These are phyloP conservation scores for Sciurus carolinensis DNA, from an alignment of 2,797 vertebrate genomes.

Conservation along the genomic window DNA sequence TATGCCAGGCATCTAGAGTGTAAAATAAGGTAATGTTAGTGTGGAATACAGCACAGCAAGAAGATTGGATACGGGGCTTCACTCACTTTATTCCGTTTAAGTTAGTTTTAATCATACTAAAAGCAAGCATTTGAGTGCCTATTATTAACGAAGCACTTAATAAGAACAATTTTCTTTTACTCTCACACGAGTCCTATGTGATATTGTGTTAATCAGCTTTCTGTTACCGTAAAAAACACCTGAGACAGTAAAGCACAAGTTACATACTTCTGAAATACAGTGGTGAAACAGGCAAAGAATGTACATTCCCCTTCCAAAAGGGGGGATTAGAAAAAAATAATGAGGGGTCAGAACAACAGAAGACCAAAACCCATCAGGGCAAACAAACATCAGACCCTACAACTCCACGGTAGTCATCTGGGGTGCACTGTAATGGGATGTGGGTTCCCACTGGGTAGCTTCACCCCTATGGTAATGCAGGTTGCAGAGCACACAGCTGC, in stretches of 20 bases:
- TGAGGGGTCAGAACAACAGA: neutral
- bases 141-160: neutral
- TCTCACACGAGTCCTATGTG: neutral
- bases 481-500: no score
- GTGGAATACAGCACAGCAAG: neutral
- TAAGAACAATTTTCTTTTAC: neutral
- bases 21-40: neutral
- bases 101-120: slow-evolving; percentile 19
- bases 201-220: neutral
- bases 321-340: neutral
- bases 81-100: neutral
- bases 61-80: neutral
- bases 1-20: neutral
- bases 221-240: neutral
- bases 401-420: neutral
- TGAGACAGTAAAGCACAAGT: neutral
- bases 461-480: neutral
- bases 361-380: neutral
- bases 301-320: neutral
- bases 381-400: neutral
- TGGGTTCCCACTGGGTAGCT: neutral
- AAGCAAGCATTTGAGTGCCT: neutral
- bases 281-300: neutral
- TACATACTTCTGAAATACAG: neutral
- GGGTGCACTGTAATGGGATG: neutral